Percentiles rank a stretch among this genome's conserved stretches.
These are phyloP conservation scores for Aramus guarauna DNA, from an alignment of 2,113 vertebrate genomes.

Conservation along the genomic window DNA sequence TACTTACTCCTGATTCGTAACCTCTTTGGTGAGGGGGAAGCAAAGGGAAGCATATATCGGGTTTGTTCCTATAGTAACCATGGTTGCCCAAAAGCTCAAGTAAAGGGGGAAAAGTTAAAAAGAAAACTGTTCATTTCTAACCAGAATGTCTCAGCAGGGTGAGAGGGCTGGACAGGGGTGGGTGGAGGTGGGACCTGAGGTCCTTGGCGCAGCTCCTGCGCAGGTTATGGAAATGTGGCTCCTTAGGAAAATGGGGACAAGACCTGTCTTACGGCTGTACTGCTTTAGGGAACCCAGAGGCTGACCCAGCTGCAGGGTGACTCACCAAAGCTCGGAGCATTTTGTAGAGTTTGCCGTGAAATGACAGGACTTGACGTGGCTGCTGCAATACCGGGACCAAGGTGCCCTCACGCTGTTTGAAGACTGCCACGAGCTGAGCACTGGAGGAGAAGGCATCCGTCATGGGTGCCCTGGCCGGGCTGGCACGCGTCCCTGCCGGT, in stretches of 20 bases:
- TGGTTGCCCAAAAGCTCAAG: not conserved
- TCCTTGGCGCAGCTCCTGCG: not conserved
- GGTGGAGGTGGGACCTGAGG: not conserved
- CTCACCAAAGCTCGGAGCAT: not conserved
- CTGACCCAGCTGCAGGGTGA: not conserved
- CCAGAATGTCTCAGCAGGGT: not conserved
- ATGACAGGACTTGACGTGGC: not conserved
- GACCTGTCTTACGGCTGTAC: not conserved
- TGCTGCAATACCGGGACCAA: accelerated
- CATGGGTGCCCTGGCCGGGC: not conserved
- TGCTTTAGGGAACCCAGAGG: not conserved
- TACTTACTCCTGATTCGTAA: not conserved
- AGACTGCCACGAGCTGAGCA: not conserved
- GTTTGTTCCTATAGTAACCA: not conserved
- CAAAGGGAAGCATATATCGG: not conserved
- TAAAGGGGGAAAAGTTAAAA: not conserved
- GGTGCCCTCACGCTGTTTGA: not conserved
- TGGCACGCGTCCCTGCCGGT: accelerated
- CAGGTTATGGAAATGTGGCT: not conserved
- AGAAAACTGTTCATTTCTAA: not conserved
- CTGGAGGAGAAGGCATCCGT: not conserved
- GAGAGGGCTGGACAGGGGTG: not conserved
- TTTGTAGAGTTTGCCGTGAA: not conserved
- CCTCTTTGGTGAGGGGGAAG: not conserved
- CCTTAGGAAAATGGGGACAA: not conserved